Evolutionary conservation across 2,113 vertebrate species (phyloP), one percentile per base, ranked within the genome.

Genomic region (Calyptommatus sinebrachiatus): DNA sequence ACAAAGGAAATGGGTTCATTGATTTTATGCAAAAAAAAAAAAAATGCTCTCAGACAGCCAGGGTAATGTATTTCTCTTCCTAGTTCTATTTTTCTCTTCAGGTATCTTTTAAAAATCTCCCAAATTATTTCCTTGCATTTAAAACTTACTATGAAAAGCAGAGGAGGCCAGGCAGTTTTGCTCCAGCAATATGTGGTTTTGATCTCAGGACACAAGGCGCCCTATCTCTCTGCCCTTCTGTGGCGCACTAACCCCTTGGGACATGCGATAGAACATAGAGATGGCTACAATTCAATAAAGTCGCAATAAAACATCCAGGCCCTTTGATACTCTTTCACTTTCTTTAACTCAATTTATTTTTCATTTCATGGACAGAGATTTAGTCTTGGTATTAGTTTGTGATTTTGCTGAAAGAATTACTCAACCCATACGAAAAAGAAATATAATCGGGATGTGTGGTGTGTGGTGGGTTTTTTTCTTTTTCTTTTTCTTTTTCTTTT

Each of bases 321-420:
- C 92, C 94, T 93, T 89, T 92, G 92, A 91, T 93, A 92, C 91
- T 94, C 94, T 90, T 87, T 91, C 93, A 92, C 91, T 95, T 93
- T 91, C 94, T 96, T 95, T 96, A 95, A 96, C 94, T 94, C 90
- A 94, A 96, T 97, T 97, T 95, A 96, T 95, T 94, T 97, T 95
- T 95, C 95, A 96, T 94, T 96, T 96, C 93, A 94, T 93, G 95
- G 94, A 95, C 94, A 95, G 94, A 93, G 92, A 94, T 95, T 95
- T 94, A 96, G 94, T 94, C 94, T 76, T 91, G 93, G 95, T 95
- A 95, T 95, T 96, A 95, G 95, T 95, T 95, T 96, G 95, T 92
- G 94, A 95, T 95, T 96, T 95, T 93, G 92, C 94, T 95, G 92
- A 94, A 93, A 94, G 94, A 94, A 94, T 95, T 95, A 95, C 92